Evolutionary conservation across 2,113 vertebrate genomes (phyloP).

Genomic region (Protobothrops mucrosquamatus): DNA sequence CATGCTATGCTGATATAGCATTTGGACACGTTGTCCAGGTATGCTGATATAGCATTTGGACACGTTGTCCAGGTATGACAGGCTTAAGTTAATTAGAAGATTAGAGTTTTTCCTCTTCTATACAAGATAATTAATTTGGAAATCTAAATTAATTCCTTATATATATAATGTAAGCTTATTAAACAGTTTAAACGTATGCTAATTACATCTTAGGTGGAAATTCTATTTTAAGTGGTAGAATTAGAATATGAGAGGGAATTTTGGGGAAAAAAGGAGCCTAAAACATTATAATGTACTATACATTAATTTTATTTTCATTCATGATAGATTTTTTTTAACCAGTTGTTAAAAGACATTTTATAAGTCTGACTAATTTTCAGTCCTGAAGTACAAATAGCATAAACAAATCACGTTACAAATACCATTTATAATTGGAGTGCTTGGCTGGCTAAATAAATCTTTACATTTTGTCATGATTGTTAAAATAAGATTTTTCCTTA

Average conservation of each 20-base stretch:
- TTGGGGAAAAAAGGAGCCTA: neutral
- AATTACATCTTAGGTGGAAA: neutral
- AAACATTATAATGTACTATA: neutral
- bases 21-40: neutral
- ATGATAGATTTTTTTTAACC: neutral
- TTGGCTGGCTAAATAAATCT: neutral
- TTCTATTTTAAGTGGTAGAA: slow-evolving; percentile 3
- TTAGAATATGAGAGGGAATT: neutral
- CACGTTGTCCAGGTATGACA: neutral
- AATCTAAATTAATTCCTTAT: neutral
- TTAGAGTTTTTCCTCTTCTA: neutral
- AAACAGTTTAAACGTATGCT: neutral
- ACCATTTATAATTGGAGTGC: neutral
- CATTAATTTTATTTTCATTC: neutral
- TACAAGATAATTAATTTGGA: neutral
- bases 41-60: too few species aligned
- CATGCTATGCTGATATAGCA: neutral
- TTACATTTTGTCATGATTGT: neutral
- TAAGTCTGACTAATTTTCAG: neutral
- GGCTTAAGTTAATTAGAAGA: neutral
- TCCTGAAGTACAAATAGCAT: neutral
- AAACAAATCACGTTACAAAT: neutral
- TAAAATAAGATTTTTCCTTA: neutral
- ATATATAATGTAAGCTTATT: neutral
- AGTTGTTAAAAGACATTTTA: neutral